A percentile compares a stretch with the other conserved stretches of the same genome.
phyloP scores from a whole-genome alignment of 2,888 invertebrate species.

The Leucophenga montana region DNA sequence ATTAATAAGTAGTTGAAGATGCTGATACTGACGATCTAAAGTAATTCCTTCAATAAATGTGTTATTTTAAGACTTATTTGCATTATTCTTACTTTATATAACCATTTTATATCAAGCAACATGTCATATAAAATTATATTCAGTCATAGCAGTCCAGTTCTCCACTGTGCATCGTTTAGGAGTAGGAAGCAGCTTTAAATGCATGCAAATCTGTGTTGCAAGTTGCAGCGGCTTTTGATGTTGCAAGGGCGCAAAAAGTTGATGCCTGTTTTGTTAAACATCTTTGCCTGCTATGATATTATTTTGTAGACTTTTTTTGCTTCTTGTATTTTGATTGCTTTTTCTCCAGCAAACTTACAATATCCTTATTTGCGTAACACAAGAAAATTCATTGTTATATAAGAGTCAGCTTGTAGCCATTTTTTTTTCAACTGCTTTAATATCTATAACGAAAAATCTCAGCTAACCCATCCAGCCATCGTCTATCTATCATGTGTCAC shows the following conservation, averaged over 20 bases:
- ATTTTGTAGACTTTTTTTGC: background rate
- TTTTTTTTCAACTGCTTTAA: too few relatives aligned
- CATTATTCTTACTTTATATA: too few relatives aligned
- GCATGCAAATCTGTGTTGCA: constrained; percentile 37
- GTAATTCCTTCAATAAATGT: too few relatives aligned
- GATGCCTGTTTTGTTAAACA: constrained; percentile 36
- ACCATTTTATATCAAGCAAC: background rate
- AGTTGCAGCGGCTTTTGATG: constrained; percentile 30
- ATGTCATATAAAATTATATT: background rate
- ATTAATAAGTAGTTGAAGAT: too few relatives aligned
- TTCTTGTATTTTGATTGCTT: too few relatives aligned
- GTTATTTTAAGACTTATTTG: too few relatives aligned
- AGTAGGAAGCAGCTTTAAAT: constrained; percentile 47
- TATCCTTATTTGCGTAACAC: constrained; percentile 16
- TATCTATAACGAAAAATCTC: background rate
- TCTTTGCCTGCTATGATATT: constrained; percentile 33
- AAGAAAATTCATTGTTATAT: background rate
- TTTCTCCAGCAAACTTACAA: constrained; percentile 4
- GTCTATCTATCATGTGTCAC: constrained; percentile 15
- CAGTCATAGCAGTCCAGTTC: background rate
- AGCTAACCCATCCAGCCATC: background rate
- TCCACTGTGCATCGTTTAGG: background rate
- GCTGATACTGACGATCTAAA: too few relatives aligned
- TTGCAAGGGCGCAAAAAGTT: constrained; percentile 21
- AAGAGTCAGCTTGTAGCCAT: background rate